Evolutionary conservation across 1,140 invertebrate genomes (phyloP).

Genomic region (Lethocerus indicus): DNA sequence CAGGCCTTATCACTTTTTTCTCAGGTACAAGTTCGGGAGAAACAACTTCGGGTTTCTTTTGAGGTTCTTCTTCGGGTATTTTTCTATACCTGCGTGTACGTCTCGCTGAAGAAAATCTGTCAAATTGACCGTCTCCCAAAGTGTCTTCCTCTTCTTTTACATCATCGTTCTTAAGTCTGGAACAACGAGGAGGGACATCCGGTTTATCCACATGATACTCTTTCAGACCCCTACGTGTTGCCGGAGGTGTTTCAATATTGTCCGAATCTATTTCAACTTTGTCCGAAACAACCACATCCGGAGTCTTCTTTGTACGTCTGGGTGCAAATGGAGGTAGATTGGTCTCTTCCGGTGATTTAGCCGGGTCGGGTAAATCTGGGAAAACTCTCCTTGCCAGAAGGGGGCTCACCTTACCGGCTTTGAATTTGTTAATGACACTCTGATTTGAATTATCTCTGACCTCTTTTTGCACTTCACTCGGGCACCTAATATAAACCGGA

Average conservation of each 20-base stretch:
- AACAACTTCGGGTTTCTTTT: constrained; percentile 23
- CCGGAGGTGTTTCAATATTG: constrained; percentile 77
- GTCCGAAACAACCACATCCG: constrained; percentile 34
- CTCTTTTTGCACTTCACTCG: constrained; percentile 19
- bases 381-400: constrained; percentile 14
- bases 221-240: constrained; percentile 39
- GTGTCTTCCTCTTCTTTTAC: constrained; percentile 18
- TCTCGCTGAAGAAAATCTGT: constrained; percentile 61
- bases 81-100: constrained; percentile 68
- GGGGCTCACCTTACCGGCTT: constrained; percentile 16
- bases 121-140: constrained; percentile 49
- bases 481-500: constrained; percentile 42
- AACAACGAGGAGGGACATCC: constrained; percentile 1
- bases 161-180: constrained; percentile 9
- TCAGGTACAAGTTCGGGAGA: constrained; percentile 31
- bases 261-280: constrained; percentile 77
- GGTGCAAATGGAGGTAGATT: constrained; percentile 23
- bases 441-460: not conserved
- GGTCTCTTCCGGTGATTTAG: constrained; percentile 19
- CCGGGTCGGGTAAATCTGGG: constrained; percentile 15
- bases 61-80: constrained; percentile 34
- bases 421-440: constrained; percentile 2
- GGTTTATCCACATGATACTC: not conserved
- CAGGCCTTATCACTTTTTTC: constrained; percentile 30
- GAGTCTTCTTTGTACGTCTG: constrained; percentile 19